A percentile compares a stretch with the other conserved stretches of the same genome.
These are phyloP conservation scores for Drosophila affinis DNA, from an alignment of 2,888 invertebrate species.

Conservation along the genomic window DNA sequence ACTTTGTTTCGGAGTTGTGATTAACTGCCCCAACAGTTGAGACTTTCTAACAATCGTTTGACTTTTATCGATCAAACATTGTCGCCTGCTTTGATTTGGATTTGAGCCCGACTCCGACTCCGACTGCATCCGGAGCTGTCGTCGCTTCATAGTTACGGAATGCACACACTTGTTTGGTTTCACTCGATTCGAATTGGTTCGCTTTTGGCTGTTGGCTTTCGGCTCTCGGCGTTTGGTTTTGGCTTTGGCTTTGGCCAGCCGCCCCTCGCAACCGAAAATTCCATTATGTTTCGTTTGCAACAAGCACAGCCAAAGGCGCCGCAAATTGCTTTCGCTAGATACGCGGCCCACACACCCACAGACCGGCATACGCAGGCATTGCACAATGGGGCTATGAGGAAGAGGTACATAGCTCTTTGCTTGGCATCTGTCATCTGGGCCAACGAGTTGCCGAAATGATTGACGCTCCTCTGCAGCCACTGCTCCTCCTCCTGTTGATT, in stretches of 20 bases:
- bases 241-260: conserved; percentile 1
- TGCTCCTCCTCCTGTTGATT: conserved; percentile 23
- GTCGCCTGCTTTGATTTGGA: conserved; percentile 59
- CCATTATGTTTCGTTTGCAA: conserved; percentile 20
- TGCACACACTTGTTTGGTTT: conserved; percentile 74
- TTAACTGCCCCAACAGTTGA: conserved; percentile 32
- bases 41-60: conserved; percentile 45
- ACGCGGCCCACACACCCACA: neutral
- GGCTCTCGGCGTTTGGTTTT: neutral
- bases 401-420: conserved; percentile 8
- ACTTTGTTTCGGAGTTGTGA: conserved; percentile 14
- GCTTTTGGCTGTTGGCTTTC: neutral
- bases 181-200: conserved; percentile 9
- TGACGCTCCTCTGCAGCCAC: neutral
- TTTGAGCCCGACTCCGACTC: conserved; percentile 14
- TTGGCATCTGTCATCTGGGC: conserved; percentile 41
- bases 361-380: neutral
- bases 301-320: conserved; percentile 43
- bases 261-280: conserved; percentile 47
- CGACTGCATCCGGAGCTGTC: conserved; percentile 19
- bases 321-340: conserved; percentile 49
- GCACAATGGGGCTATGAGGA: neutral
- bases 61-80: conserved; percentile 69
- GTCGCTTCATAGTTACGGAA: conserved; percentile 76
- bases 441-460: conserved; percentile 39